Evolutionary conservation across 2,797 vertebrate species (phyloP).

Genomic region (Gymnocypris eckloni): DNA sequence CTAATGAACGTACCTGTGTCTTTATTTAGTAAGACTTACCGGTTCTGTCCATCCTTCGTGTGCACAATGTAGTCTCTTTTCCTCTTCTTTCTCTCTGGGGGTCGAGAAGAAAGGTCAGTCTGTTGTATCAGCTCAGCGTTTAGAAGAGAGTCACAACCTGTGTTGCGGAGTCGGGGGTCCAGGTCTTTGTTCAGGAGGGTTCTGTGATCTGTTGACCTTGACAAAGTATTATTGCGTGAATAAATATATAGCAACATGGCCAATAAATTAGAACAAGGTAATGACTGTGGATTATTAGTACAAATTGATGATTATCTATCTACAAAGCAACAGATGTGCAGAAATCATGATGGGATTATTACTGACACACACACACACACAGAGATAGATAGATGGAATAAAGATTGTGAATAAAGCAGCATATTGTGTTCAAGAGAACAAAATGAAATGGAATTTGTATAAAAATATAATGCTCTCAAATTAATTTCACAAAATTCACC

Average conservation of each 20-base stretch:
- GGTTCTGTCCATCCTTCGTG: not conserved
- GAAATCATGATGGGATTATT: not conserved
- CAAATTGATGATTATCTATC: not conserved
- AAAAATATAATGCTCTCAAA: not conserved
- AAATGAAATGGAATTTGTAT: not conserved
- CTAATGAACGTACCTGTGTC: constrained; percentile 60
- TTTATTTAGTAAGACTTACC: constrained; percentile 26
- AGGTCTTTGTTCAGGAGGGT: constrained; percentile 10
- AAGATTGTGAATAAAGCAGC: too few relatives aligned
- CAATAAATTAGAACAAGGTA: not conserved
- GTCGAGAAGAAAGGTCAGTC: constrained; percentile 55
- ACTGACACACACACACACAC: not conserved
- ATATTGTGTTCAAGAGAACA: not conserved
- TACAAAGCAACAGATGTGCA: not conserved
- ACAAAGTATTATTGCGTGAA: not conserved
- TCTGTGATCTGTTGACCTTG: constrained; percentile 14
- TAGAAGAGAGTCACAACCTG: constrained; percentile 29
- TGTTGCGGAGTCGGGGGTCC: not conserved
- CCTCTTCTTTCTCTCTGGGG: constrained; percentile 23
- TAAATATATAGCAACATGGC: not conserved
- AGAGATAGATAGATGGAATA: not conserved
- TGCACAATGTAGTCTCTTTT: not conserved
- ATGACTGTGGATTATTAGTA: not conserved
- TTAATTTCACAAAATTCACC: not conserved
- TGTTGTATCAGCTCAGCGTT: constrained; percentile 48